phyloP scores from a whole-genome alignment of 2,797 vertebrate genomes.

The Florisuga fusca region DNA sequence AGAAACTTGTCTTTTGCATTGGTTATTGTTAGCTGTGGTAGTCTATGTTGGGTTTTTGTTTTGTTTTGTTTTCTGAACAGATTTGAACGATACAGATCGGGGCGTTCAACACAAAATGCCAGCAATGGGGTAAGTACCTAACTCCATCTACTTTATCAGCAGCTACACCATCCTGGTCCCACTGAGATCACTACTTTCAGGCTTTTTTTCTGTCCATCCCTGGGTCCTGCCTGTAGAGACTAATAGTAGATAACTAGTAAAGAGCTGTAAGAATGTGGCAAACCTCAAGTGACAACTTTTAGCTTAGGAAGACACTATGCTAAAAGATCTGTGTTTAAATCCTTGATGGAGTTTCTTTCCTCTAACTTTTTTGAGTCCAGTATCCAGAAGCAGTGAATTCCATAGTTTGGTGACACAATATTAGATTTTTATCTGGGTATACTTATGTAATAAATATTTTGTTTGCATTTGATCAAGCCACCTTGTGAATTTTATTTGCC shows the following conservation, averaged over 20 bases:
- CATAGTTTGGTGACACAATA: neutral
- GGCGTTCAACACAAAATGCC: constrained; percentile 87
- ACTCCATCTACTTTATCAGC: neutral
- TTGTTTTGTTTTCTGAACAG: constrained; percentile 65
- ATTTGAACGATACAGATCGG: constrained; percentile 92
- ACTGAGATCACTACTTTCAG: neutral
- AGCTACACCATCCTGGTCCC: accelerated
- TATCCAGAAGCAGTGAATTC: neutral
- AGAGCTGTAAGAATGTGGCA: neutral
- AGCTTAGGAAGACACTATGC: neutral
- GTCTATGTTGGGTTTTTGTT: neutral
- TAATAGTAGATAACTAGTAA: neutral
- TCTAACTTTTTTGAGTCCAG: neutral
- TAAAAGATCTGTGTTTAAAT: neutral
- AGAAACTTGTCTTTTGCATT: neutral
- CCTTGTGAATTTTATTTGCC: neutral
- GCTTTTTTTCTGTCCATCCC: neutral
- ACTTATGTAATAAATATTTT: neutral
- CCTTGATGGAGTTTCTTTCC: constrained; percentile 31
- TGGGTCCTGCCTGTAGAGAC: neutral
- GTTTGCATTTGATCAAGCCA: constrained; percentile 7
- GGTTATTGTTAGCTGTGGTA: neutral
- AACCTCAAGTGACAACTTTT: neutral
- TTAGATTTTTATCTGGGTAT: neutral
- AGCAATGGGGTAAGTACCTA: constrained; percentile 93